Evolutionary conservation across 2,797 vertebrate species (phyloP).

Genomic region (Scleropages formosus): DNA sequence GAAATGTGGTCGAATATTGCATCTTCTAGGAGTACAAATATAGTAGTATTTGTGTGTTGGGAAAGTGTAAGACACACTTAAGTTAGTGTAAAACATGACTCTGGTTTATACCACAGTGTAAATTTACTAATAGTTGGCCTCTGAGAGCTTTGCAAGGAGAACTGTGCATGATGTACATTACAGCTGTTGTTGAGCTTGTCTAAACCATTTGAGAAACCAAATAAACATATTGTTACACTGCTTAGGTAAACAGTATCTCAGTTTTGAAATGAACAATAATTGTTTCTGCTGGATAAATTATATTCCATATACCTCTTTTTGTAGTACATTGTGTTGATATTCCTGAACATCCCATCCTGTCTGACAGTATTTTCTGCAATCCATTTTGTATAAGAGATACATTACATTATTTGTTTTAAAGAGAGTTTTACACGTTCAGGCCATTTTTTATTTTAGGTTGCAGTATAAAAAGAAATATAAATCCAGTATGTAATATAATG

Average conservation of each 20-base stretch:
- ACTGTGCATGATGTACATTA: constrained; percentile 8
- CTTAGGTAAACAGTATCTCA: no score
- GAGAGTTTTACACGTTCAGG: constrained; percentile 28
- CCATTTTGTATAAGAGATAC: constrained; percentile 17
- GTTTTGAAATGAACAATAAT: no score
- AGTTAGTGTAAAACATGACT: no score
- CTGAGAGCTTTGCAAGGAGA: constrained; percentile 18
- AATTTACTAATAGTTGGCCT: constrained; percentile 12
- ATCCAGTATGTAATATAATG: constrained; percentile 52
- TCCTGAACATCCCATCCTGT: constrained; percentile 15
- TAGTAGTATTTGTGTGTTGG: constrained; percentile 1
- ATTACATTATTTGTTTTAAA: constrained; percentile 21
- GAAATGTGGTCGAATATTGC: not conserved
- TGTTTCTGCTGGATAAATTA: not conserved
- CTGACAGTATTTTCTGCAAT: constrained; percentile 11
- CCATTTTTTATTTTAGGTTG: constrained; percentile 19
- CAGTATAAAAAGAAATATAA: constrained; percentile 27
- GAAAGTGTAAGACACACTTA: not conserved
- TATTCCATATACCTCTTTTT: constrained; percentile 20
- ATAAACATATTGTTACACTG: constrained; percentile 3
- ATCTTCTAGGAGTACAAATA: not conserved
- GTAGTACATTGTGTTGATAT: constrained; percentile 3
- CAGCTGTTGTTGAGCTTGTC: not conserved
- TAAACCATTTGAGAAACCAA: constrained; percentile 13
- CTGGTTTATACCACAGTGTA: not conserved